Base-by-base conservation (phyloP, 2,888 invertebrate genomes). In the Hemicrepidius hirtus region DNA sequence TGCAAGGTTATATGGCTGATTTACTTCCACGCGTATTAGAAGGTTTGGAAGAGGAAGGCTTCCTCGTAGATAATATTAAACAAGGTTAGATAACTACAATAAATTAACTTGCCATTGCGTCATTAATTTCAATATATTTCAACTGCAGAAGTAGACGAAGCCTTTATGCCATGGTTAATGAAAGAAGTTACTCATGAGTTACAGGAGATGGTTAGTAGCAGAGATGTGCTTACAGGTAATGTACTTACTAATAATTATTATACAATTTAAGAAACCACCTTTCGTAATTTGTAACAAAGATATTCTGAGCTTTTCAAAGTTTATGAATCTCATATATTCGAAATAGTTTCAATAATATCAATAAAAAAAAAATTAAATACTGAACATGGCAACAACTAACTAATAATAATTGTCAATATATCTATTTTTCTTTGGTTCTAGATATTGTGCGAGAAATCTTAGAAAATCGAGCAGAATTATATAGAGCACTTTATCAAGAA, bases 111-210 rank as follows among this genome's bases (percentile, higher is more conserved):
- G 49, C 4, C 3, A 49, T 5, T 49, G n/a, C 20, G 49, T 21
- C 12, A 13, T 65, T 67, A 74, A 37, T 41, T 21, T 6, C 1
- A 21, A 21, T 20, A 13, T 18, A 44, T 16, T n/a, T 49, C 24
- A n/a, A 32, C 67, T 62, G 79, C 87, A 92, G 94, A 93, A 72
- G 90, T 94, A 37, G 93, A 94, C 81, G 92, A 95, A 79, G 91
- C 92, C 66, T 95, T 96, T 87, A 91, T 95, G 89, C 95, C 96
- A 62, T 97, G 96, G 97, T 87, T 97, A 77, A 92, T 94, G 87
- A 90, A 90, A 64, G 93, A 95, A 85, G 96, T 97, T 57, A 92
- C 93, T 60, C 88, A 90, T 73, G 95, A 96, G 87, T 90, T 97
- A 81, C 93, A 94, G 80, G 92, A 92, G 74, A 92, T 95, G 86